Percentiles rank a stretch among this genome's conserved stretches.
Conservation (phyloP, 2,888 invertebrate genomes). For the Pinctada fucata region DNA sequence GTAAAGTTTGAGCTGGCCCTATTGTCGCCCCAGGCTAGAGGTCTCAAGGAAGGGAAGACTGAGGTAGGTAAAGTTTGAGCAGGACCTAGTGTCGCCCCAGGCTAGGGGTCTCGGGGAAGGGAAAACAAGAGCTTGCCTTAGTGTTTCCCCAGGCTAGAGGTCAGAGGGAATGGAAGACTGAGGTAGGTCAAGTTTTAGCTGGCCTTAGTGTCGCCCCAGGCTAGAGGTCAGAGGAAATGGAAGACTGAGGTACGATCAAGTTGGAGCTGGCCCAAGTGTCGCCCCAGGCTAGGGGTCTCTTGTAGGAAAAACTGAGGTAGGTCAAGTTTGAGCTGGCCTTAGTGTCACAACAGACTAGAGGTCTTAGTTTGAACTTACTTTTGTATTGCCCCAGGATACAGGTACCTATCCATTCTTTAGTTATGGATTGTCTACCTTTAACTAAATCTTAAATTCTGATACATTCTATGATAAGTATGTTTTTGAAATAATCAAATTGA, state of each 20-base stretch:
- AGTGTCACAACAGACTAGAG: slow-evolving; percentile 70
- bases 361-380: slow-evolving; percentile 43
- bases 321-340: slow-evolving; percentile 73
- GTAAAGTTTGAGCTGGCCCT: slow-evolving; percentile 73
- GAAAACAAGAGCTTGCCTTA: slow-evolving; percentile 70
- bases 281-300: slow-evolving; percentile 69
- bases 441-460: too few species aligned
- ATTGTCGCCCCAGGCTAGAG: slow-evolving; percentile 70
- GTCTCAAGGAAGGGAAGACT: slow-evolving; percentile 68
- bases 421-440: too few species aligned
- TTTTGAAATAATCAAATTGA: too few species aligned
- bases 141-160: slow-evolving; percentile 71
- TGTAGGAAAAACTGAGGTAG: slow-evolving; percentile 70
- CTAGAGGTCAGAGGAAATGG: slow-evolving; percentile 66
- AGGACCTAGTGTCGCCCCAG: slow-evolving; percentile 70
- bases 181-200: slow-evolving; percentile 73
- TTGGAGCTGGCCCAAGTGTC: slow-evolving; percentile 70
- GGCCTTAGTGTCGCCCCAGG: slow-evolving; percentile 70
- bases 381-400: too few species aligned
- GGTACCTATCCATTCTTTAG: too few species aligned
- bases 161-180: slow-evolving; percentile 66
- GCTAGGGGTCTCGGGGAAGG: slow-evolving; percentile 68
- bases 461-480: too few species aligned
- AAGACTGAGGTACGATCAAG: slow-evolving; percentile 72
- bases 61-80: slow-evolving; percentile 74